These are phyloP conservation scores for Pangasianodon gigas DNA, from an alignment of 2,113 vertebrate genomes.

Conservation along the genomic window DNA sequence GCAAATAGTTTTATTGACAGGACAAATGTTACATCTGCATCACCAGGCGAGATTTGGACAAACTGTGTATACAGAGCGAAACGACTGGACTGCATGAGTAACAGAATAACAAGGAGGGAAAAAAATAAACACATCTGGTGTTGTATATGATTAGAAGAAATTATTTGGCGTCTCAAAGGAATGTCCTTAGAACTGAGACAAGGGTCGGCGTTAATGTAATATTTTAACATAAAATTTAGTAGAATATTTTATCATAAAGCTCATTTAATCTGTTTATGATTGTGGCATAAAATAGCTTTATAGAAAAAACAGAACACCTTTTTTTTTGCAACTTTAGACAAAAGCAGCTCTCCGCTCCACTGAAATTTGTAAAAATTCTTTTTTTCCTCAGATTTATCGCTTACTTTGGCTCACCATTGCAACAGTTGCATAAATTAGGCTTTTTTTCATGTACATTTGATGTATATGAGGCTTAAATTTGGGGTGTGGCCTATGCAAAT, in stretches of 20 bases:
- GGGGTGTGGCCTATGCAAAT: neutral
- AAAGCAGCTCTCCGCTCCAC: too few relatives aligned
- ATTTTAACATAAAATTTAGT: neutral
- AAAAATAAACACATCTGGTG: neutral
- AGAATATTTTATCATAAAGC: neutral
- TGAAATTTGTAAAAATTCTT: too few relatives aligned
- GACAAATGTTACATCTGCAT: conserved; percentile 70
- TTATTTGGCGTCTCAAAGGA: neutral
- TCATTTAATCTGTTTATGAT: neutral
- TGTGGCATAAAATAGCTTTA: neutral
- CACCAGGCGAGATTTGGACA: conserved; percentile 57
- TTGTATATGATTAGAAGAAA: neutral
- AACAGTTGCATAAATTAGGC: neutral
- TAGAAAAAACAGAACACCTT: neutral
- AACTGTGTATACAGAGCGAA: conserved; percentile 47
- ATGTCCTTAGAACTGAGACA: neutral
- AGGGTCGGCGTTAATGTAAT: neutral
- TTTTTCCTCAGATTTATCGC: neutral
- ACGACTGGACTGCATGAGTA: neutral
- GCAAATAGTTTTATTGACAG: conserved; percentile 74
- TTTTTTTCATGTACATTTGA: neutral
- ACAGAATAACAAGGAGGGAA: neutral
- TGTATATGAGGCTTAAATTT: neutral
- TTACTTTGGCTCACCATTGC: neutral
- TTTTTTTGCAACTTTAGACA: too few relatives aligned